Percentiles rank a stretch among this genome's conserved stretches.
phyloP scores from a whole-genome alignment of 2,113 vertebrate species.

The Zosterops japonicus region DNA sequence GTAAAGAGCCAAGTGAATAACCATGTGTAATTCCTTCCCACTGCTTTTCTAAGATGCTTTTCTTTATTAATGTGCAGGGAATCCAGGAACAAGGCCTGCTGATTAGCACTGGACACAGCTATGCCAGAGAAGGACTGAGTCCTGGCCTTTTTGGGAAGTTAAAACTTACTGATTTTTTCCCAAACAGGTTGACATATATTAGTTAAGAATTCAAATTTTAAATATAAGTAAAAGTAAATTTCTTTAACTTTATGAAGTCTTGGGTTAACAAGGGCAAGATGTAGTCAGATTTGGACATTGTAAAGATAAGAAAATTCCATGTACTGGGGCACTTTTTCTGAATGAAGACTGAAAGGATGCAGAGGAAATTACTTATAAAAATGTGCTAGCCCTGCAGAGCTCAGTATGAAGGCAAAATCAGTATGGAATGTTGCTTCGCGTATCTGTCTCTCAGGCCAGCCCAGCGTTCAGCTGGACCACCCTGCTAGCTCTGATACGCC shows the following conservation, averaged over 20 bases:
- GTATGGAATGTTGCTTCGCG: too few relatives aligned
- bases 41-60: neutral
- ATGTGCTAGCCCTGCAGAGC: neutral
- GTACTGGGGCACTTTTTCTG: neutral
- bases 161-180: neutral
- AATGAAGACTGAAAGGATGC: neutral
- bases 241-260: neutral
- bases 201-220: neutral
- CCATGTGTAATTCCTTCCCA: neutral
- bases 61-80: neutral
- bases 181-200: neutral
- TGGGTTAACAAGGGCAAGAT: neutral
- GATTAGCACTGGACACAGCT: neutral
- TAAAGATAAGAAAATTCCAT: neutral
- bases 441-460: too few relatives aligned
- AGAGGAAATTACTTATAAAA: neutral
- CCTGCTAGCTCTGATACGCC: too few relatives aligned
- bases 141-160: neutral
- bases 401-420: neutral
- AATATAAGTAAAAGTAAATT: neutral
- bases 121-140: neutral
- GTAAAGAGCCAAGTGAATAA: neutral
- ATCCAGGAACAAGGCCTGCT: neutral
- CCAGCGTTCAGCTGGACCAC: too few relatives aligned
- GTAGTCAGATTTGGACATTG: neutral